phyloP scores from a whole-genome alignment of 2,113 vertebrate genomes.

The Coreoperca whiteheadi region DNA sequence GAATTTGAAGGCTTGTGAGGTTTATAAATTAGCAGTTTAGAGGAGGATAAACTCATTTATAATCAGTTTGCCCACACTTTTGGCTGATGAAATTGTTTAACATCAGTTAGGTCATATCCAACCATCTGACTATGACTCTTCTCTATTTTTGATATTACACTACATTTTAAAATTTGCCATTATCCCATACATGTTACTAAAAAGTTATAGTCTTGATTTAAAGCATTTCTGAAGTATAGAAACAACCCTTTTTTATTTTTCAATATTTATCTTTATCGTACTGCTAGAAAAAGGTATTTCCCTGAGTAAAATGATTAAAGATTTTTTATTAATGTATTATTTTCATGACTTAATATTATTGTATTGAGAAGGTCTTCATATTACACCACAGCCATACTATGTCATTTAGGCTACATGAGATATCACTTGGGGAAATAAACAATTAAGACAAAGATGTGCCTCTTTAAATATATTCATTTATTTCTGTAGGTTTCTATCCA shows the following conservation, averaged over 20 bases:
- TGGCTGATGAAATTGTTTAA: neutral
- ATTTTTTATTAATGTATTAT: too few relatives aligned
- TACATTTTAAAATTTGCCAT: too few relatives aligned
- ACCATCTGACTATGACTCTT: too few relatives aligned
- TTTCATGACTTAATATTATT: neutral
- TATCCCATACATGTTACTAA: too few relatives aligned
- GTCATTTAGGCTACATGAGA: neutral
- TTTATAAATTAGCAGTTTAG: neutral
- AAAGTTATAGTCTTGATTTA: neutral
- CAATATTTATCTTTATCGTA: neutral
- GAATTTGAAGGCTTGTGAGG: neutral
- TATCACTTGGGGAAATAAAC: neutral
- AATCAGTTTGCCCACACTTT: neutral
- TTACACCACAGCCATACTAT: neutral
- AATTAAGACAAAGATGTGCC: conserved; percentile 51
- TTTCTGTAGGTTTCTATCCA: conserved; percentile 96
- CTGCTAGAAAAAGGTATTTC: neutral
- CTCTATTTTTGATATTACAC: too few relatives aligned
- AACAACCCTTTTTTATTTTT: too few relatives aligned
- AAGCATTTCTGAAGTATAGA: neutral
- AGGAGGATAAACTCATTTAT: neutral
- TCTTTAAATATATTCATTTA: conserved; percentile 94
- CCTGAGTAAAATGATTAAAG: too few relatives aligned
- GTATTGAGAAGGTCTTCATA: neutral
- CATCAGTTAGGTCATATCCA: neutral